These are phyloP conservation scores for Epinephelus moara DNA, from an alignment of 2,113 vertebrate species.

Conservation along the genomic window DNA sequence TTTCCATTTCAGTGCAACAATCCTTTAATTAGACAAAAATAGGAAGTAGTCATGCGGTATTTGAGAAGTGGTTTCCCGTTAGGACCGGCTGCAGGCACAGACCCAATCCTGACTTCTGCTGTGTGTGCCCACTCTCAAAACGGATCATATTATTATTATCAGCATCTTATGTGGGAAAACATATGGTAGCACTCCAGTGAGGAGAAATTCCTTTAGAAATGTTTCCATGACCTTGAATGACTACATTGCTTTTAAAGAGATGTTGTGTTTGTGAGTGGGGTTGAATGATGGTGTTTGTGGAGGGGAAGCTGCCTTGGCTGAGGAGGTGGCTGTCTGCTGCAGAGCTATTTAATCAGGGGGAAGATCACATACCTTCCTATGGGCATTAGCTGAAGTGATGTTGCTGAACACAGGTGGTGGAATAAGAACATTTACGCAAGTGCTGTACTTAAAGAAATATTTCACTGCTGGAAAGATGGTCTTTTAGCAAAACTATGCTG, in stretches of 20 bases:
- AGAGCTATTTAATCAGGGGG: slow-evolving; percentile 62
- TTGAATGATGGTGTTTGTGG: slow-evolving; percentile 34
- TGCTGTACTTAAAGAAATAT: not conserved
- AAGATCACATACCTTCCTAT: slow-evolving; percentile 68
- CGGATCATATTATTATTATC: slow-evolving; percentile 70
- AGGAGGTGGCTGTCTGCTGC: slow-evolving; percentile 38
- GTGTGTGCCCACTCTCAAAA: slow-evolving; percentile 47
- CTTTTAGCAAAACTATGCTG: too few relatives aligned
- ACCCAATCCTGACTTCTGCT: slow-evolving; percentile 45
- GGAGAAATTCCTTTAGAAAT: slow-evolving; percentile 20
- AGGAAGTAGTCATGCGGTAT: slow-evolving; percentile 75
- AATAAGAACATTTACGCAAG: not conserved
- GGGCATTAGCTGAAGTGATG: slow-evolving; percentile 52
- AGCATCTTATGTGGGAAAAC: slow-evolving; percentile 61
- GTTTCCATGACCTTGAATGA: slow-evolving; percentile 56
- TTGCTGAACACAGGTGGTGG: slow-evolving; percentile 14
- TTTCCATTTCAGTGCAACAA: slow-evolving; percentile 61
- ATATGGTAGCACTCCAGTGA: slow-evolving; percentile 44
- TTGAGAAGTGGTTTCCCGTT: slow-evolving; percentile 74
- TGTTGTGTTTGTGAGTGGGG: slow-evolving; percentile 47
- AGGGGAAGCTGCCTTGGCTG: slow-evolving; percentile 46
- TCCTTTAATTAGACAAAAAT: slow-evolving; percentile 78
- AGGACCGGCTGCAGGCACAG: slow-evolving; percentile 56
- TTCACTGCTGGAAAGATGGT: too few relatives aligned
- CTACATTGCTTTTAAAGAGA: slow-evolving; percentile 31